Evolutionary conservation across 1,140 invertebrate genomes (phyloP), one percentile per base, ranked within the genome.

Genomic region (Varroa destructor): DNA sequence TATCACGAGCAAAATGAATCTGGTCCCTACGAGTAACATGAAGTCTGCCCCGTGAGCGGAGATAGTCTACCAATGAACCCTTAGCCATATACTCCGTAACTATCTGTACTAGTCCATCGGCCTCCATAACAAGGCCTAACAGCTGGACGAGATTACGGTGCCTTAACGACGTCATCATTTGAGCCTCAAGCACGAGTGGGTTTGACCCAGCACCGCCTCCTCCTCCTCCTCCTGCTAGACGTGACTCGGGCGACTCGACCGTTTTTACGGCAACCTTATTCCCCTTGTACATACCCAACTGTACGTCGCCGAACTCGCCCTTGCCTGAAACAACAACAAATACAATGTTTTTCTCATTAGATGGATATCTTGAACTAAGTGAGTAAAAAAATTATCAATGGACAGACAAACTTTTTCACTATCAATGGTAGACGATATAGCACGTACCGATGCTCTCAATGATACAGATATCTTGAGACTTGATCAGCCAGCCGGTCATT

Each of bases 71-170:
- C 73, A 99, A 84, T 79, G 91, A 96, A 75, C 97, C 96, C 84
- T 98, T 98, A 75, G 91, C 93, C 93, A 98, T 98, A 82, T 90
- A 98, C 82, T 99, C 97, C 64, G 94, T 98, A 74, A 99, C 90
- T 75, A 99, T 87, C 81, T 90, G 94, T 77, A 78, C 75, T 70
- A 75, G 71, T 61, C 74, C 74, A 71, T 77, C 73, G 46, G 46
- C 46, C 70, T 57, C 25, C 57, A 77, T 77, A 46, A 76, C 75
- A 58, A 76, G 72, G 40, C 73, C 76, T 55, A 78, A 73, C 6
- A 99, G 84, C 77, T 93, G 91, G 55, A 99, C 97, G 74, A 99
- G 83, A 83, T 99, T 97, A 77, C 89, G 88, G 82, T 99, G 96
- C 76, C 89, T 87, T 73, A 99, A 81, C 0, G 92, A 93, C 72